Percentiles rank a stretch among this genome's conserved stretches.
These are phyloP conservation scores for Cephus pygmeus DNA, from an alignment of 2,888 invertebrate genomes.

Conservation along the genomic window DNA sequence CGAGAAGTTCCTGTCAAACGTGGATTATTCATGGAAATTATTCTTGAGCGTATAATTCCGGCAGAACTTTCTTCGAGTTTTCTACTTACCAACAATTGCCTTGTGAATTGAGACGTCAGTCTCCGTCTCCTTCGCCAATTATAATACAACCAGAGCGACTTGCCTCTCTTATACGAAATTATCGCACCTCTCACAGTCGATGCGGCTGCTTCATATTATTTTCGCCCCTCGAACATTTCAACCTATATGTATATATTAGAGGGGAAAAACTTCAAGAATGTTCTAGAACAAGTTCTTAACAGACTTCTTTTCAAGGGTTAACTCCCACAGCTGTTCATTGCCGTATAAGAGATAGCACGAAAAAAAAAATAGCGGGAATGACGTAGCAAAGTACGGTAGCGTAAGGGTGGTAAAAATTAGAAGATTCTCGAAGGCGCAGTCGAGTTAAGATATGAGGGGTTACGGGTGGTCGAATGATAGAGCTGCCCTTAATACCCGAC, in stretches of 20 bases:
- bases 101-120: neutral
- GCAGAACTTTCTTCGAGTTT: neutral
- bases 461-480: conserved; percentile 57
- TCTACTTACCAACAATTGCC: neutral
- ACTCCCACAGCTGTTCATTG: neutral
- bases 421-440: conserved; percentile 50
- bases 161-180: neutral
- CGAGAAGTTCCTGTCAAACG: neutral
- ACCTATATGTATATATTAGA: neutral
- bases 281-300: neutral
- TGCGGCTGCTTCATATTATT: neutral
- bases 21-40: neutral
- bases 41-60: neutral
- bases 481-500: conserved; percentile 58
- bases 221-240: neutral
- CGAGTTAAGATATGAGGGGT: conserved; percentile 37
- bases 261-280: neutral
- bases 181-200: neutral
- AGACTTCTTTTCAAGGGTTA: neutral
- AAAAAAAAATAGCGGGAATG: neutral
- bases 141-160: neutral
- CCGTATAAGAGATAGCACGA: neutral
- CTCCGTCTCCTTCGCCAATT: neutral
- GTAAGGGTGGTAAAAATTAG: conserved; percentile 41
- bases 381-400: neutral